These are phyloP conservation scores for Spinibarbus caldwelli DNA, from an alignment of 2,797 vertebrate genomes.

Conservation along the genomic window DNA sequence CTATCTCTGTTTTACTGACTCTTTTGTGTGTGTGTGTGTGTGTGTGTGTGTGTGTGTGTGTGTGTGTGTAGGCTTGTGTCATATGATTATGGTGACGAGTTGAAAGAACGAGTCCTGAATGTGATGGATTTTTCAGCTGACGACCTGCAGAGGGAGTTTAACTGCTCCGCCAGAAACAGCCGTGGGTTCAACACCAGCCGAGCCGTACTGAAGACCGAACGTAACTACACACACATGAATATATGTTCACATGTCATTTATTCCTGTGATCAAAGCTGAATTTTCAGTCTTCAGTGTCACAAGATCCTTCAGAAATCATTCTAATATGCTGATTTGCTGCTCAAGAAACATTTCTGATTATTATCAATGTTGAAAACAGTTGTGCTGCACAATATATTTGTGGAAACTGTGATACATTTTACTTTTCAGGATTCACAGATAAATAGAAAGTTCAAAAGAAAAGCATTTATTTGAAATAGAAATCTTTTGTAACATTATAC, in stretches of 20 bases:
- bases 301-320: background rate
- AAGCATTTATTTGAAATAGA: too few relatives aligned
- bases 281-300: background rate
- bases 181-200: constrained; percentile 68
- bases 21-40: background rate
- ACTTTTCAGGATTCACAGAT: too few relatives aligned
- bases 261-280: too few relatives aligned
- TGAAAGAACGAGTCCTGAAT: constrained; percentile 69
- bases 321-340: background rate
- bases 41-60: constrained; percentile 26
- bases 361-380: background rate
- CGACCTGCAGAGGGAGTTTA: constrained; percentile 83
- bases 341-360: background rate
- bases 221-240: constrained; percentile 69
- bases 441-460: too few relatives aligned
- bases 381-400: too few relatives aligned
- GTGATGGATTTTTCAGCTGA: constrained; percentile 78
- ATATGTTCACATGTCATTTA: background rate
- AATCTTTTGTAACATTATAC: too few relatives aligned
- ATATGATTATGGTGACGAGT: constrained; percentile 67
- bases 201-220: constrained; percentile 79
- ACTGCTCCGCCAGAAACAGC: constrained; percentile 83
- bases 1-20: background rate
- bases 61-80: constrained; percentile 48
- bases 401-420: too few relatives aligned